Evolutionary conservation across 35 echinoderm and acorn worm genomes (phyloP).

Genomic region (Diadema setosum): DNA sequence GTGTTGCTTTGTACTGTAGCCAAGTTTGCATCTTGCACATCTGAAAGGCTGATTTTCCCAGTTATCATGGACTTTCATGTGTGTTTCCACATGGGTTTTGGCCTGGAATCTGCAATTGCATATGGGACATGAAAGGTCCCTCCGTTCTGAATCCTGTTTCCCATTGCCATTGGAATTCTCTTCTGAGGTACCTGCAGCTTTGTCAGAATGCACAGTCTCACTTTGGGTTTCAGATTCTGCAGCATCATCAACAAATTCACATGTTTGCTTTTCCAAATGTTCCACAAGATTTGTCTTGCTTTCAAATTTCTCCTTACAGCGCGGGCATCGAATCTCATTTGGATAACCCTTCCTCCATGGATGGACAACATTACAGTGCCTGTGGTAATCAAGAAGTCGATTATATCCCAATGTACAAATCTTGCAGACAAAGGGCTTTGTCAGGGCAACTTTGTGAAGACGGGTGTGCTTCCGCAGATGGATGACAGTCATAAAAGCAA

Average conservation of each 20-base stretch:
- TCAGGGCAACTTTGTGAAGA: not conserved
- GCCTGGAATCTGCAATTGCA: not conserved
- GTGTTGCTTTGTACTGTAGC: slow-evolving; percentile 12
- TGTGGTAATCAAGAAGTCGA: not conserved
- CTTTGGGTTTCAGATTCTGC: not conserved
- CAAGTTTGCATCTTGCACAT: not conserved
- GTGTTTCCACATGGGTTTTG: not conserved
- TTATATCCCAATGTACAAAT: not conserved
- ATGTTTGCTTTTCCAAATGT: not conserved
- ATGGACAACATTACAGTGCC: not conserved
- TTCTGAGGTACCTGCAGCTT: too few relatives aligned
- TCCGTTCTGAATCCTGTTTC: too few relatives aligned
- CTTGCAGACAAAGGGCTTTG: slow-evolving; percentile 7
- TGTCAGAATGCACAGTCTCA: not conserved
- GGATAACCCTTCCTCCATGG: not conserved
- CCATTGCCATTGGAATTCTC: too few relatives aligned
- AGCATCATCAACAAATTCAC: not conserved
- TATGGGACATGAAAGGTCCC: not conserved
- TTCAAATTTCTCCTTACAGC: not conserved
- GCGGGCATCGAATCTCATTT: not conserved
- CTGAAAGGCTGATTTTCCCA: not conserved
- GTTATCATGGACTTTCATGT: not conserved
- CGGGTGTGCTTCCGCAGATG: not conserved
- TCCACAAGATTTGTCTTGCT: not conserved
- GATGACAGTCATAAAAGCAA: slow-evolving; percentile 5